phyloP scores from a whole-genome alignment of 2,113 vertebrate species.

The Vulpes ferrilata region DNA sequence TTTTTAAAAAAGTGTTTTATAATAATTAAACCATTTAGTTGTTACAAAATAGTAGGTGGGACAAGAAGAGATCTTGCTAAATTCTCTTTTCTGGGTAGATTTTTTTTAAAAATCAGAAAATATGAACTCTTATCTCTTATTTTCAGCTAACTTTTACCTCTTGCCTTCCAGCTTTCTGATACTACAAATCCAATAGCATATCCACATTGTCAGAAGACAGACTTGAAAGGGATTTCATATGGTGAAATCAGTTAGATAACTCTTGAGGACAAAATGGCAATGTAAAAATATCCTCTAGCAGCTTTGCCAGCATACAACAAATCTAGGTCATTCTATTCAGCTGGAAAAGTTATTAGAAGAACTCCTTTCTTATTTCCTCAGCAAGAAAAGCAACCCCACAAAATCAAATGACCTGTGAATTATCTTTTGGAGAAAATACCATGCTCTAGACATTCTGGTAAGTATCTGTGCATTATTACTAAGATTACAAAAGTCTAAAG shows the following conservation, averaged over 20 bases:
- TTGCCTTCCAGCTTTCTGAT: conserved; percentile 62
- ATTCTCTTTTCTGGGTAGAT: neutral
- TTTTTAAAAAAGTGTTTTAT: neutral
- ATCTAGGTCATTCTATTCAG: conserved; percentile 81
- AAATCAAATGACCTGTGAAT: conserved; percentile 41
- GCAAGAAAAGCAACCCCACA: conserved; percentile 53
- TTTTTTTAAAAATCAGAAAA: neutral
- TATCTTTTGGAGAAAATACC: neutral
- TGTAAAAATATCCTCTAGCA: conserved; percentile 78
- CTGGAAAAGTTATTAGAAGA: conserved; percentile 75
- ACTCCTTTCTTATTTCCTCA: conserved; percentile 50
- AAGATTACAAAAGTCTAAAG: neutral
- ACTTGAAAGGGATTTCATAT: conserved; percentile 75
- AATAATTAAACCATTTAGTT: neutral
- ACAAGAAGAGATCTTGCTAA: neutral
- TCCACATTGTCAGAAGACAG: conserved; percentile 54
- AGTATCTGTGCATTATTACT: neutral
- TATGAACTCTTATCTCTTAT: neutral
- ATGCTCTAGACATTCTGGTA: conserved; percentile 20
- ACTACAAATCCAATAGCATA: conserved; percentile 66
- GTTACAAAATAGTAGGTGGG: neutral
- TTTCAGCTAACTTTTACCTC: conserved; percentile 57
- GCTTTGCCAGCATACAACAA: conserved; percentile 70
- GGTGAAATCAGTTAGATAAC: conserved; percentile 76
- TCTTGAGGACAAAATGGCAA: conserved; percentile 78